Base-by-base conservation (phyloP, 2,113 vertebrate species). In the Crypturellus undulatus region DNA sequence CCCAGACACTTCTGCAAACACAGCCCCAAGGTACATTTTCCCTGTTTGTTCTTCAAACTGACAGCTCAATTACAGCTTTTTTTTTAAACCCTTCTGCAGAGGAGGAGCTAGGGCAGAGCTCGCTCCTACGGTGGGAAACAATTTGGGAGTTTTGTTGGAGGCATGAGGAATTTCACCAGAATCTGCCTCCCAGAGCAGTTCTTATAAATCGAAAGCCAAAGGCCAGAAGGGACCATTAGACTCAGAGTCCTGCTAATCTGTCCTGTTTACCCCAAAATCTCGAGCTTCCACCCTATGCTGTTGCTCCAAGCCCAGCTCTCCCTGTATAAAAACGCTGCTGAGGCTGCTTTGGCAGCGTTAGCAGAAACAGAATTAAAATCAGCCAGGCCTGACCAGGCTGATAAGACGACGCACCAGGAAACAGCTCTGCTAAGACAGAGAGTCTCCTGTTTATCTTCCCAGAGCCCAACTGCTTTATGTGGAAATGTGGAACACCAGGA, bases 21-120 rank as follows among this genome's bases (percentile, higher is more conserved):
- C 51, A 87, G 83, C 78, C 87, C 47, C 79, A 79, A 59, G 81
- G 87, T 42, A 92, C 94, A 93, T 91, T 84, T 84, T 6, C 26
- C 28, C 47, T 89, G 68, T 96, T 95, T 94, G 86, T 72, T 93
- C 95, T 92, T 52, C 90, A 79, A 86, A 81, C 88, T 75, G 83
- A 93, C 92, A 77, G 93, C 84, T 95, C 84, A 85, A 56, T 91
- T 70, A 77, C 67, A 82, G 80, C 75, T 80, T 78, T 79, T 86
- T 40, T 22, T 47, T 47, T 21, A 65, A 94, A 51, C 52, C 30
- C 40, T 65, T 56, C 43, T 79, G 73, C 52, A 14, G 0, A 0
- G 1, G 28, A 36, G 49, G 59, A 91, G 51, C 13, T 3, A 5
- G 54, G 83, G 58, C 76, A 84, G 30, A n/a, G 91, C 38, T 76